A percentile compares a stretch with the other conserved stretches of the same genome.
phyloP scores from a whole-genome alignment of 2,888 invertebrate genomes.

The Pollenia amentaria region DNA sequence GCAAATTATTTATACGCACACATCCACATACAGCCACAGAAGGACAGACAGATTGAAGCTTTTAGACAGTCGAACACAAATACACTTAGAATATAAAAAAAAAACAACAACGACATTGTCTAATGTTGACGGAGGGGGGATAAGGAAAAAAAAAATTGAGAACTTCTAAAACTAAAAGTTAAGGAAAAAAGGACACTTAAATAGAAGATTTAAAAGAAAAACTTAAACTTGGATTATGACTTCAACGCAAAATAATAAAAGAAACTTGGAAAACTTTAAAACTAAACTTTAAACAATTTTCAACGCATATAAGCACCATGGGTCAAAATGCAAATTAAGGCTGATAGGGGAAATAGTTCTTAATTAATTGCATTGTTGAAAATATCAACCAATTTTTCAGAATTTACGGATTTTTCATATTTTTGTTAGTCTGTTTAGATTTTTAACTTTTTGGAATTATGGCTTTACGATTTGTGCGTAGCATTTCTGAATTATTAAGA shows the following conservation, averaged over 20 bases:
- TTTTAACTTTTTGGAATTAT: neutral
- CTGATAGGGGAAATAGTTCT: too few species aligned
- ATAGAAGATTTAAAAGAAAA: neutral
- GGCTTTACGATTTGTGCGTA: neutral
- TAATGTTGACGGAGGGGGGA: slow-evolving; percentile 5
- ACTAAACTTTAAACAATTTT: neutral
- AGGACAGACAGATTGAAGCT: slow-evolving; percentile 20
- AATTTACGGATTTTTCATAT: too few species aligned
- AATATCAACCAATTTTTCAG: too few species aligned
- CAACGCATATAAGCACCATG: too few species aligned
- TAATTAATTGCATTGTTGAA: too few species aligned
- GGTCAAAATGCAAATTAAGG: too few species aligned
- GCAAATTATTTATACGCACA: slow-evolving; percentile 62
- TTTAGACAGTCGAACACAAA: slow-evolving; percentile 4
- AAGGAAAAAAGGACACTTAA: neutral
- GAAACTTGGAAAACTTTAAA: neutral
- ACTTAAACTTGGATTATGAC: neutral
- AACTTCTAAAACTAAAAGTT: neutral
- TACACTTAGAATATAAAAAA: slow-evolving; percentile 10
- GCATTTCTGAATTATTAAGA: neutral
- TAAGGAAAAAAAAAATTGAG: neutral
- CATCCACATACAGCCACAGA: neutral
- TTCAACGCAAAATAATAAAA: slow-evolving; percentile 13
- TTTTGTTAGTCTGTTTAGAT: too few species aligned
- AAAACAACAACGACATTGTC: slow-evolving; percentile 25